Evolutionary conservation across 2,797 vertebrate species (phyloP).

Genomic region (Tenualosa ilisha): DNA sequence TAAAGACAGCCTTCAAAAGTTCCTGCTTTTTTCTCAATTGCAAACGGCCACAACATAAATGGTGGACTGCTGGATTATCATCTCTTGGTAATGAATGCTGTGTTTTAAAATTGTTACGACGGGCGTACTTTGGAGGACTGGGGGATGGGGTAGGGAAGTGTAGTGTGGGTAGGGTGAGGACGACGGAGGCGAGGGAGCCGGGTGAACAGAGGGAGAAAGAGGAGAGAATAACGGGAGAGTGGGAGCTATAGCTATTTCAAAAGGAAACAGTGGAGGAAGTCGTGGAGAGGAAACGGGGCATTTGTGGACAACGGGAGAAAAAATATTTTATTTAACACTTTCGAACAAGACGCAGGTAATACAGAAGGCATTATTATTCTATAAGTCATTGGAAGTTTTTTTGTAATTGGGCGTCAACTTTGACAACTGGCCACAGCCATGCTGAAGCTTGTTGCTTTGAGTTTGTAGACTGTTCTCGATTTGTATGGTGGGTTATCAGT

Average conservation of each 20-base stretch:
- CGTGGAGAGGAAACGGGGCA: background rate
- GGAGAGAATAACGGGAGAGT: conserved; percentile 59
- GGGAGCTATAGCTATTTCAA: conserved; percentile 41
- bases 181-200: conserved; percentile 11
- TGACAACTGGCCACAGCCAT: background rate
- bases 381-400: background rate
- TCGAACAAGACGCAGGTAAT: background rate
- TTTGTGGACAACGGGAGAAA: background rate
- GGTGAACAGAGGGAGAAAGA: conserved; percentile 5
- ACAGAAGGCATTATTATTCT: background rate
- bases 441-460: background rate
- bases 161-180: conserved; percentile 37
- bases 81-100: background rate
- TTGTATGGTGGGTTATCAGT: background rate
- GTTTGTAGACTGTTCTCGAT: background rate
- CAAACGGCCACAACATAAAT: background rate
- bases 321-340: background rate
- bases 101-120: background rate
- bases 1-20: no score
- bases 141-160: conserved; percentile 54
- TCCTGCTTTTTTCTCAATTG: background rate
- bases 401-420: conserved; percentile 2
- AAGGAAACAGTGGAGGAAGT: background rate
- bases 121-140: conserved; percentile 38
- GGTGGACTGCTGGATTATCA: conserved; percentile 6